phyloP scores from a whole-genome alignment of 2,113 vertebrate species.

The Plotosus lineatus region DNA sequence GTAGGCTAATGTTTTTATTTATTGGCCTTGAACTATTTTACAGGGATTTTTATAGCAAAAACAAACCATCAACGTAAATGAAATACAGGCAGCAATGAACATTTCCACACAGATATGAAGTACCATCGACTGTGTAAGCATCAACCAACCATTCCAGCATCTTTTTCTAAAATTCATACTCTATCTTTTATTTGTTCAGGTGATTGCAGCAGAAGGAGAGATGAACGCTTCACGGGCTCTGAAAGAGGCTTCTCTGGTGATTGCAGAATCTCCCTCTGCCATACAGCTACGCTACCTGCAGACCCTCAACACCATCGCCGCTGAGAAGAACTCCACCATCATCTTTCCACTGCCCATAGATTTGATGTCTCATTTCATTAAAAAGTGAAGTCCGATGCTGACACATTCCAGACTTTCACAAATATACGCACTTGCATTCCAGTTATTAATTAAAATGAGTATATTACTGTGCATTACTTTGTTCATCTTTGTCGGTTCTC shows the following conservation, averaged over 20 bases:
- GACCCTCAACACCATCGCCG: slow-evolving; percentile 79
- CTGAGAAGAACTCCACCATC: slow-evolving; percentile 90
- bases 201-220: slow-evolving; percentile 80
- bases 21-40: not conserved
- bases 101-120: not conserved
- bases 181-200: slow-evolving; percentile 54
- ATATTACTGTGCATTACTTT: not conserved
- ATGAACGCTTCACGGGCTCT: slow-evolving; percentile 85
- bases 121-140: not conserved
- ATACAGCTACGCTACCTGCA: slow-evolving; percentile 87
- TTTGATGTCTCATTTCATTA: slow-evolving; percentile 70
- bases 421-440: not conserved
- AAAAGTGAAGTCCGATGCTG: slow-evolving; percentile 58
- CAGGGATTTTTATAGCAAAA: not conserved
- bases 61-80: not conserved
- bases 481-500: not conserved
- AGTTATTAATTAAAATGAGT: not conserved
- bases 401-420: not conserved
- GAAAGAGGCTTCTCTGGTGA: slow-evolving; percentile 82
- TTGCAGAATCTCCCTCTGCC: slow-evolving; percentile 76
- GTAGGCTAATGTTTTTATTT: not conserved
- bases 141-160: too few relatives aligned
- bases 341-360: slow-evolving; percentile 88
- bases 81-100: not conserved
- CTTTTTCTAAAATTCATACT: not conserved